phyloP scores from a whole-genome alignment of 2,113 vertebrate genomes.

The Oncorhynchus gorbuscha region DNA sequence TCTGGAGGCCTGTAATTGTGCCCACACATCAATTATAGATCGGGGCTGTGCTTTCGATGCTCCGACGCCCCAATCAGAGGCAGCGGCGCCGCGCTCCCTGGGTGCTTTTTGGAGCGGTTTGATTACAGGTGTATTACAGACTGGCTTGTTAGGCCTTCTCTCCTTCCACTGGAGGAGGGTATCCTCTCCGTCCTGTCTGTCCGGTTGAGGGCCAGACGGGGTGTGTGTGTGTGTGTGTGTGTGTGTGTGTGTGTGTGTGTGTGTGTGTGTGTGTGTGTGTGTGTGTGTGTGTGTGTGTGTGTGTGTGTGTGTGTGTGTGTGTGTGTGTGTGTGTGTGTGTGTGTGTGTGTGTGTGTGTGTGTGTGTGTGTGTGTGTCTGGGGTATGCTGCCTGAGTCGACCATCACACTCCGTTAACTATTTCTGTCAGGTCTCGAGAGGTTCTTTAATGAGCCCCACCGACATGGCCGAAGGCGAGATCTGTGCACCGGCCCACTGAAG shows the following conservation, averaged over 20 bases:
- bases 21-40: slow-evolving; percentile 89
- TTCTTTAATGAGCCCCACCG: slow-evolving; percentile 93
- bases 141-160: slow-evolving; percentile 75
- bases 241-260: slow-evolving; percentile 48
- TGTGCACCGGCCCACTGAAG: slow-evolving; percentile 84
- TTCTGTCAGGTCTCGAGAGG: slow-evolving; percentile 88
- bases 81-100: slow-evolving; percentile 64
- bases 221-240: slow-evolving; percentile 37
- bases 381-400: slow-evolving; percentile 75
- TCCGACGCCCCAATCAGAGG: slow-evolving; percentile 79
- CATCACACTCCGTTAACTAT: slow-evolving; percentile 90
- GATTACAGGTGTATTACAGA: slow-evolving; percentile 85
- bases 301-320: slow-evolving; percentile 42
- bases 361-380: slow-evolving; percentile 45
- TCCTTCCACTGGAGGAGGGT: slow-evolving; percentile 57
- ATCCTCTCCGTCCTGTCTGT: slow-evolving; percentile 40
- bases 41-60: slow-evolving; percentile 71
- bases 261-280: slow-evolving; percentile 47
- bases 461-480: slow-evolving; percentile 92
- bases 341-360: slow-evolving; percentile 47
- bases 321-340: slow-evolving; percentile 47
- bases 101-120: slow-evolving; percentile 75
- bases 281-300: slow-evolving; percentile 47
- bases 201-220: slow-evolving; percentile 40
- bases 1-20: slow-evolving; percentile 86